Percentiles rank a stretch among this genome's conserved stretches.
Conservation (phyloP, 2,888 invertebrate species). For the Mythimna vitellina region DNA sequence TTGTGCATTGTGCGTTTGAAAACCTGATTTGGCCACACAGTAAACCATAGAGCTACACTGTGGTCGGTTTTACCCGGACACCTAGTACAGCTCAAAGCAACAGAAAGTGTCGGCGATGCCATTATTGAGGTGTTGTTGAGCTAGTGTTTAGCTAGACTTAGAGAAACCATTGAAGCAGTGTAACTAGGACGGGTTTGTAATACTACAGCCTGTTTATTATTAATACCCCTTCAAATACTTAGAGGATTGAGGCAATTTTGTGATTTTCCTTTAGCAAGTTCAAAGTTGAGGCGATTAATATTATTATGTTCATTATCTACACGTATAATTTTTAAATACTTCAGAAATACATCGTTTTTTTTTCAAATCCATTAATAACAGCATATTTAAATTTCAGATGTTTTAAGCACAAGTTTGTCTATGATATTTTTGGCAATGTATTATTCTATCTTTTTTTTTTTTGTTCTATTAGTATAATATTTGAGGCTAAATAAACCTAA, state of each 20-base stretch:
- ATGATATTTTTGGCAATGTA: too few species aligned
- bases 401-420: not conserved
- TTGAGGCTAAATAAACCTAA: constrained; percentile 18
- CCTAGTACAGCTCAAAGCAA: not conserved
- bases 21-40: too few species aligned
- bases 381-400: not conserved
- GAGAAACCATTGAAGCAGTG: not conserved
- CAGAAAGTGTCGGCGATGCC: constrained; percentile 1
- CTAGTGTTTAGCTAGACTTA: constrained; percentile 11
- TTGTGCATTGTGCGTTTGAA: too few species aligned
- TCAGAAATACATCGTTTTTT: too few species aligned
- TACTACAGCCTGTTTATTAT: not conserved
- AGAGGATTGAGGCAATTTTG: not conserved
- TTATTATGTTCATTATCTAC: too few species aligned
- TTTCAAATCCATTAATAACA: too few species aligned
- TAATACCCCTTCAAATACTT: not conserved
- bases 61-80: too few species aligned
- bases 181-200: not conserved
- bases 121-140: constrained; percentile 16
- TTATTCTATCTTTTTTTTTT: too few species aligned
- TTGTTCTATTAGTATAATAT: not conserved
- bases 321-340: too few species aligned
- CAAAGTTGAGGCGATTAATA: too few species aligned
- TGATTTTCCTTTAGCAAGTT: too few species aligned
- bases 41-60: too few species aligned